Evolutionary conservation across 2,113 vertebrate genomes (phyloP).

Genomic region (Proterorhinus semilunaris): DNA sequence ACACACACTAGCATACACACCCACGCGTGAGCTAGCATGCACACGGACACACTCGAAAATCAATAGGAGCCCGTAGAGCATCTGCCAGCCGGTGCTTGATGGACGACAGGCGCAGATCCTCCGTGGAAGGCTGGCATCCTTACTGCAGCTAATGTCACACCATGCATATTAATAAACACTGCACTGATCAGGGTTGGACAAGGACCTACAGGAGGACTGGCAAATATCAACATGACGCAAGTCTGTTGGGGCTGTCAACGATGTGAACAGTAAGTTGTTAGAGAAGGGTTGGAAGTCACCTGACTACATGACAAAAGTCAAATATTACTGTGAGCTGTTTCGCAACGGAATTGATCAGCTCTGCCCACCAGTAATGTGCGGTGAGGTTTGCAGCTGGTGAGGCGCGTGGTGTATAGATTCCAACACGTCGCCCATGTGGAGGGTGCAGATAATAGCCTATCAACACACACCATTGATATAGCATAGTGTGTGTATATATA

Average conservation of each 20-base stretch:
- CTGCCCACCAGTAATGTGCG: too few species aligned
- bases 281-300: background rate
- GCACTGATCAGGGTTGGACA: background rate
- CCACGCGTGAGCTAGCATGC: background rate
- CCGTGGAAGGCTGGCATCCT: conserved; percentile 24
- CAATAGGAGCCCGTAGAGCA: conserved; percentile 51
- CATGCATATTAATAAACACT: conserved; percentile 32
- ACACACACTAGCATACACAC: conserved; percentile 6
- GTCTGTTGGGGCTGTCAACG: background rate
- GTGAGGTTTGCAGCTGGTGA: too few species aligned
- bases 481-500: too few species aligned
- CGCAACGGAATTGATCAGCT: too few species aligned
- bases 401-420: too few species aligned
- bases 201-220: background rate
- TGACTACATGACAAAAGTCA: background rate
- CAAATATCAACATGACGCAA: background rate
- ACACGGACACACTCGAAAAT: conserved; percentile 39
- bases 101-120: conserved; percentile 33
- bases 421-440: too few species aligned
- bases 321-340: too few species aligned
- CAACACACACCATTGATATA: too few species aligned
- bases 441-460: too few species aligned
- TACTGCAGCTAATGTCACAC: conserved; percentile 24
- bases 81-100: conserved; percentile 52
- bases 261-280: too few species aligned